Base-by-base conservation (phyloP, 2,113 vertebrate species). In the Gorsachius goisagi region DNA sequence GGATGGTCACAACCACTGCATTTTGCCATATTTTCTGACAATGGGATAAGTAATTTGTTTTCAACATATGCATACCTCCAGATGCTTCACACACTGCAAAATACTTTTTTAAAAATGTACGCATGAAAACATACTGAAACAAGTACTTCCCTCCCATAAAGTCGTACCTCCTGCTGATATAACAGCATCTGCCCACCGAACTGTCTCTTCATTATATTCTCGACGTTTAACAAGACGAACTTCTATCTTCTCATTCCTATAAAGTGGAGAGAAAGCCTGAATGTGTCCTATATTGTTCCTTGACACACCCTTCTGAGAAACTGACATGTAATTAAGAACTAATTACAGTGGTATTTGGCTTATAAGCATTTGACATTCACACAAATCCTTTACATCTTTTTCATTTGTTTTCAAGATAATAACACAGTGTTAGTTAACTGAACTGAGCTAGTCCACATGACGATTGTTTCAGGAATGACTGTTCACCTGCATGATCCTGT, bases 121-220 rank as follows among this genome's bases (percentile, higher is more conserved):
- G 22, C 32, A 39, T 2, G 3, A 81, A 92, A 95, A 66, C 7
- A 80, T 32, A 62, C 5, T 75, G 66, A 85, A 95, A 89, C 41
- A 68, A 85, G 41, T 35, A 59, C 47, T 85, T 88, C 50, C 37
- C 63, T 92, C 87, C 66, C 72, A 69, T 39, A 50, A 81, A 86
- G 82, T 67, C 94, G 39, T 98, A 99, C 99, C 99, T 98, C 99
- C 99, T 87, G 99, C 99, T 64, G 99, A 99, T 95, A 99, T 98
- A 47, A 99, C 98, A 66, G 99, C 98, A 92, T 99, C 99, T 23
- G 99, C 99, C 99, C 99, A 99, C 91, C 97, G 98, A 79, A 99
- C 99, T 3, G 98, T 98, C 49, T 99, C 99, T 94, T 99, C 98
- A 37, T 98, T 95, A 89, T 99, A 99, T 73, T 99, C 99, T 84